phyloP scores from a whole-genome alignment of 2,888 invertebrate species.

The Crematogaster levior region DNA sequence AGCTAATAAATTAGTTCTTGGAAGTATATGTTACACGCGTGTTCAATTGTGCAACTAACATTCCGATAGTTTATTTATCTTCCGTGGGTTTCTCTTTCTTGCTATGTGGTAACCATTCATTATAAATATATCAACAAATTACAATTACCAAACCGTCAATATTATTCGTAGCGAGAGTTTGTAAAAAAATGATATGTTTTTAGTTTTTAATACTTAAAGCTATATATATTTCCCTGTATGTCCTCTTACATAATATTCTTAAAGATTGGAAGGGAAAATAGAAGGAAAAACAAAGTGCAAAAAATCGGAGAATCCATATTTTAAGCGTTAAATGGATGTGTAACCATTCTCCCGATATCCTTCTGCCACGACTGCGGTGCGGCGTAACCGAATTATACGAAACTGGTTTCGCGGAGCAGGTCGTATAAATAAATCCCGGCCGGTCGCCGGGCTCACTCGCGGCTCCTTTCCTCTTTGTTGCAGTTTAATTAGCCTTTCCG shows the following conservation, averaged over 20 bases:
- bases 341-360: slow-evolving; percentile 12
- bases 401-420: slow-evolving; percentile 68
- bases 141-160: background rate
- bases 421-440: slow-evolving; percentile 60
- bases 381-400: slow-evolving; percentile 64
- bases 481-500: slow-evolving; percentile 68
- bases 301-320: slow-evolving; percentile 15
- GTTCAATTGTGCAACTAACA: background rate
- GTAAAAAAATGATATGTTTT: background rate
- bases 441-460: slow-evolving; percentile 51
- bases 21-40: slow-evolving; percentile 26
- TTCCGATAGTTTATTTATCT: background rate
- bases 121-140: background rate
- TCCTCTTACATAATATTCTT: background rate
- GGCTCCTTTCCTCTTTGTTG: slow-evolving; percentile 63
- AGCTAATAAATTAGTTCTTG: slow-evolving; percentile 17
- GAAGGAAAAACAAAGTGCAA: background rate
- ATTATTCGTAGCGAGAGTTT: background rate
- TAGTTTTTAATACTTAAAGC: background rate
- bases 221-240: background rate
- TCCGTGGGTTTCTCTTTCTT: background rate
- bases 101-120: background rate
- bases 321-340: slow-evolving; percentile 9
- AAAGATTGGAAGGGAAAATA: background rate
- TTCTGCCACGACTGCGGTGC: background rate